phyloP scores from a whole-genome alignment of 2,888 invertebrate species.

The Rhogogaster chlorosoma region DNA sequence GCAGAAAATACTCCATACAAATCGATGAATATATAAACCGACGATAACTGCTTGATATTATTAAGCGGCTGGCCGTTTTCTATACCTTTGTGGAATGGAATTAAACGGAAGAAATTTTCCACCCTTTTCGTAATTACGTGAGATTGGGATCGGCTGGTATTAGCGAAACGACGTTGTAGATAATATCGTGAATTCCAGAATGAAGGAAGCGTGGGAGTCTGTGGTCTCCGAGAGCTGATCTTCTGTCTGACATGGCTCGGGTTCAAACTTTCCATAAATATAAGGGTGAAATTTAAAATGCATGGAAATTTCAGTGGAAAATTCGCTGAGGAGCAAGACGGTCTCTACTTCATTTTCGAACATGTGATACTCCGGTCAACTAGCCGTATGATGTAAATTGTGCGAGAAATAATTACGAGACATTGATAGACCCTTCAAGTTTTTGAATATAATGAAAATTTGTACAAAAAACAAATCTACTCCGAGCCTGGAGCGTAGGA shows the following conservation, averaged over 20 bases:
- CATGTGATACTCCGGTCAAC: neutral
- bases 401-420: neutral
- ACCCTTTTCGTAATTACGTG: no score
- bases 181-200: neutral
- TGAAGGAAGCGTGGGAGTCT: neutral
- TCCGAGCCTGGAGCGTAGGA: neutral
- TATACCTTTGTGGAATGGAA: no score
- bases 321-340: neutral
- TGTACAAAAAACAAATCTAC: neutral
- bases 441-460: neutral
- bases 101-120: no score
- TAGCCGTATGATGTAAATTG: neutral
- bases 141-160: no score
- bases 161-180: neutral
- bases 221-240: no score
- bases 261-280: neutral
- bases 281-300: neutral
- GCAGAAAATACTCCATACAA: no score
- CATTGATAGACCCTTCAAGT: neutral
- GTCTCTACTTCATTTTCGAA: neutral
- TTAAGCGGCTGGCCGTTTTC: no score
- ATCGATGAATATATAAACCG: no score
- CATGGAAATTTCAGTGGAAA: neutral
- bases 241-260: neutral
- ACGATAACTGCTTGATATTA: no score